Percentiles rank a stretch among this genome's conserved stretches.
Evolutionary conservation across 2,888 invertebrate species (phyloP).

Genomic region (Nipponacmea schrenckii): DNA sequence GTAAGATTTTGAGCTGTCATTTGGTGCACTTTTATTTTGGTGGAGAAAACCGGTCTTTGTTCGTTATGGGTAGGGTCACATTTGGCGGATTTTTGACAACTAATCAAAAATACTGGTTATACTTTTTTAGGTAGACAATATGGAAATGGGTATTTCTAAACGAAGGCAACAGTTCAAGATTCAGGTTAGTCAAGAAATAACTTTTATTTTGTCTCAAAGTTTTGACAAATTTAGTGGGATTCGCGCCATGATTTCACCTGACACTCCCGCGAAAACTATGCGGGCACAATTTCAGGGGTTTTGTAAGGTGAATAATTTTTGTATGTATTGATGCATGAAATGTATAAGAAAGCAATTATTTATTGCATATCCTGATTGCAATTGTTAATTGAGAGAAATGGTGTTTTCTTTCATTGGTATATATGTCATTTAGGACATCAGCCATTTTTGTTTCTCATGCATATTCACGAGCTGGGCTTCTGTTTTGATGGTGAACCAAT

Average conservation of each 20-base stretch:
- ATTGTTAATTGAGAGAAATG: not conserved
- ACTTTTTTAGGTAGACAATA: constrained; percentile 48
- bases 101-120: not conserved
- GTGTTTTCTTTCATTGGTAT: too few relatives aligned
- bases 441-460: constrained; percentile 5
- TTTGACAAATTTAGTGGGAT: not conserved
- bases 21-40: not conserved
- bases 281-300: not conserved
- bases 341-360: not conserved
- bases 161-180: constrained; percentile 55
- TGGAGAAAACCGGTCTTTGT: constrained; percentile 14
- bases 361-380: not conserved
- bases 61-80: constrained; percentile 9
- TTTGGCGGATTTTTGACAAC: not conserved
- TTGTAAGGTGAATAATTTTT: too few relatives aligned
- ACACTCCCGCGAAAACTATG: constrained; percentile 18
- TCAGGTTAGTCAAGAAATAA: constrained; percentile 42
- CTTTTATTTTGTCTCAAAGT: constrained; percentile 4
- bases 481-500: constrained; percentile 1
- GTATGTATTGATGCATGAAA: too few relatives aligned
- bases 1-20: constrained; percentile 33
- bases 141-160: constrained; percentile 43
- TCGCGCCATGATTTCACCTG: constrained; percentile 19
- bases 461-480: constrained; percentile 3
- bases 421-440: not conserved